Evolutionary conservation across 2,113 vertebrate genomes (phyloP), one percentile per base, ranked within the genome.

Genomic region (Urocynchramus pylzowi): DNA sequence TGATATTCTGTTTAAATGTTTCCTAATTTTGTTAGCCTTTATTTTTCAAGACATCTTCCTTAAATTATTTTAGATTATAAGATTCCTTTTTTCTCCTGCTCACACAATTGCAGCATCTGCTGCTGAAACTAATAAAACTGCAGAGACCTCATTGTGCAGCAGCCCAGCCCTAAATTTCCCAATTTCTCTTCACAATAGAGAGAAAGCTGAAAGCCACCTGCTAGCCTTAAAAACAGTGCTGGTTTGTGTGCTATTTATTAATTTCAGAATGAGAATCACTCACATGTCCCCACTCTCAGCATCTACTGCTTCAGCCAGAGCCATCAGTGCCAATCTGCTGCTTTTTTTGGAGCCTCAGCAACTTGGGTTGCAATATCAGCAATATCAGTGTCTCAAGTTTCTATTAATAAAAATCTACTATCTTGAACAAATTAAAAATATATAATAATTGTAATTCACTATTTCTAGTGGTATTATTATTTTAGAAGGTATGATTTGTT

Each of bases 261-360:
- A 54, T 89, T 90, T 71, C 45, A 76, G 35, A 64, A 60, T 52
- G 41, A 59, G 3, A 16, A 56, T 80, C 39, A 52, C 10, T 74
- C 31, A 44, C 0, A 0, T 42, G 27, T 79, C 19, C 14, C 18
- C 1, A 6, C 22, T 42, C 68, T 60, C 68, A 86, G 16, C 27
- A 65, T 61, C 47, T 73, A 35, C 20, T 47, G 5, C 13, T 86
- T 88, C 76, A 86, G 20, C 28, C 53, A 63, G 77, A 74, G 28
- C 50, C 56, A 57, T 31, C 7, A 20, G 21, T 49, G 33, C 53
- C 24, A 83, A 86, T 16, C 8, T 33, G 6, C 26, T 54, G 24
- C 8, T 65, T 86, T 67, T 45, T 42, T 59, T 70, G 68, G 10
- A 37, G 14, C 8, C 20, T 78, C 28, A 59, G 22, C n/a, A 73